These are phyloP conservation scores for Heterodera schachtii DNA, from an alignment of 1,140 invertebrate species.

Conservation along the genomic window DNA sequence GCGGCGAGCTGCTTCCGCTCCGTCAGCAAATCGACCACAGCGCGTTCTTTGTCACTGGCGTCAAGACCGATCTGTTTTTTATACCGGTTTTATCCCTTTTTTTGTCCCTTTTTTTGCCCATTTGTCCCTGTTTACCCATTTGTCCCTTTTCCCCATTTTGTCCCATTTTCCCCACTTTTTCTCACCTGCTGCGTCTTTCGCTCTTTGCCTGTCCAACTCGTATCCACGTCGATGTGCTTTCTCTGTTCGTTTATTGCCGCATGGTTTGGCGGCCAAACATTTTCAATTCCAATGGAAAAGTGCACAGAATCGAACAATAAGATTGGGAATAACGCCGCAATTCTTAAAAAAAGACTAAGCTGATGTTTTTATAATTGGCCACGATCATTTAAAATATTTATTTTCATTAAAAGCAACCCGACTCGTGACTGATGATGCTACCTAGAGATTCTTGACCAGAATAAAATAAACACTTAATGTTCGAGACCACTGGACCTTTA, in stretches of 20 bases:
- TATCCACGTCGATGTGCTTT: constrained; percentile 64
- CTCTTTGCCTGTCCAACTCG: constrained; percentile 59
- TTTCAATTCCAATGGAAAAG: background rate
- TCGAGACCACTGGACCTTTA: too few species aligned
- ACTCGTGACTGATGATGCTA: too few species aligned
- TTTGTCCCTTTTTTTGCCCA: too few species aligned
- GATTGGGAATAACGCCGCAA: background rate
- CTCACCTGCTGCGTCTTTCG: constrained; percentile 54
- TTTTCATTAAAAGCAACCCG: too few species aligned
- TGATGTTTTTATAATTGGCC: too few species aligned
- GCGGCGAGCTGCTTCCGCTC: constrained; percentile 55
- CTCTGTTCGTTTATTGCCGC: constrained; percentile 58
- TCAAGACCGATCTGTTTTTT: constrained; percentile 55
- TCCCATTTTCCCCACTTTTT: background rate
- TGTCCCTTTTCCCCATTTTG: background rate
- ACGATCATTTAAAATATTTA: too few species aligned
- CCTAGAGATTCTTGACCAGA: too few species aligned
- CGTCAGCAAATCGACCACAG: constrained; percentile 59
- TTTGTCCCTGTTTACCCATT: too few species aligned
- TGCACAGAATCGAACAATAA: background rate
- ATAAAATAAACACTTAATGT: too few species aligned
- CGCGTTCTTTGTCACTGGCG: constrained; percentile 62
- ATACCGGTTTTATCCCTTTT: too few species aligned
- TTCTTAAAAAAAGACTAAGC: too few species aligned
- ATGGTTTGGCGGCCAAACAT: constrained; percentile 51